Base-by-base conservation (phyloP, 2,888 invertebrate species). In the Liopterus haemorrhoidalis region DNA sequence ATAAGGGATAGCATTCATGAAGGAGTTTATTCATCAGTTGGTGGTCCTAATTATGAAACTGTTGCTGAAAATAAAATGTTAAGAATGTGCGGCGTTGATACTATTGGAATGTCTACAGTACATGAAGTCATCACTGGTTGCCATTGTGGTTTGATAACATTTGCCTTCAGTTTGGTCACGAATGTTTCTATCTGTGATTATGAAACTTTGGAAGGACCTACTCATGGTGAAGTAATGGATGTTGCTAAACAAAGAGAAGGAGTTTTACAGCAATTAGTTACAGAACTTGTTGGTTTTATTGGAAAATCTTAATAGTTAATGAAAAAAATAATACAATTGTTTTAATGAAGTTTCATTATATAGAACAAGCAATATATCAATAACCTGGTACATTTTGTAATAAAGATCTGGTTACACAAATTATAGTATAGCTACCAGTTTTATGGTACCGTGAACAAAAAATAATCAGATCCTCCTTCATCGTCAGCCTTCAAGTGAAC, bases 41-140 rank as follows among this genome's bases (percentile, higher is more conserved):
- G 91, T 2, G 97, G 97, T 0, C 97, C 97, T 0, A 89, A 87
- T 66, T 99, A 84, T 63, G 97, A 99, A 69, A 95, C 96, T 0
- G 89, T 95, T 0, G 92, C 96, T 0, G 97, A 99, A 69, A 71
- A 93, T 41, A 79, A 74, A 55, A 85, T 92, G 75, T 71, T 96
- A 44, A 78, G 81, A 57, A 78, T 82, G 69, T 70, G 92, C 30
- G 90, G 90, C 11, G 85, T 87, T 9, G 90, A 91, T 60, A 86
- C 89, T 4, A 89, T 91, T 2, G 91, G 90, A 67, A 78, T 82
- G 88, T 83, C 80, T 1, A 82, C 81, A 1, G 82, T 82, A 4
- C 82, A 83, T 55, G 82, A 83, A 71, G 79, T 78, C 8, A 84
- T 95, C 47, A 91, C 89, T 0, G 97, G 96, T 1, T 76, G 86